Conservation (phyloP, 2,113 vertebrate species). For the Marmota monax region DNA sequence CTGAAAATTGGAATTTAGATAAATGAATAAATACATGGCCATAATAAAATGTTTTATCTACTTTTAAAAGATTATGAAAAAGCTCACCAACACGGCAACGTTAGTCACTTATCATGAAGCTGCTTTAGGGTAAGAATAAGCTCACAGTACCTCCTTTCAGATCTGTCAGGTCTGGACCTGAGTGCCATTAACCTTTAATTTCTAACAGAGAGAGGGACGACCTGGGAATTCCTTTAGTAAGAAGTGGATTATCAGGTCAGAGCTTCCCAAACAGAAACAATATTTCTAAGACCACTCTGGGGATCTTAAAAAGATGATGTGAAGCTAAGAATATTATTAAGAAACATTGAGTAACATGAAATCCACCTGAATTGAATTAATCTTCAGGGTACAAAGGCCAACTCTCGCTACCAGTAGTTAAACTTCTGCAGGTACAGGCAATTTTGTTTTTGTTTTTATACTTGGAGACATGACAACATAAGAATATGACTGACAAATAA, state of each 20-base stretch:
- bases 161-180: background rate
- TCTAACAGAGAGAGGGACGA: background rate
- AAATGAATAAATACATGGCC: background rate
- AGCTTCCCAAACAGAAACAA: background rate
- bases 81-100: background rate
- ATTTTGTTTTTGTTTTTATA: background rate
- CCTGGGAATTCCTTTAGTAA: background rate
- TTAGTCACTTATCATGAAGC: background rate
- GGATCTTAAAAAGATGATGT: background rate
- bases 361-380: background rate
- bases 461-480: background rate
- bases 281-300: background rate
- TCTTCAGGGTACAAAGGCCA: background rate
- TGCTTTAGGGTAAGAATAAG: background rate
- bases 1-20: background rate
- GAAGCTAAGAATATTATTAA: background rate
- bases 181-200: background rate
- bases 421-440: background rate
- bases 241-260: background rate
- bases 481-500: background rate
- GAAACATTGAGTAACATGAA: background rate
- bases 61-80: background rate
- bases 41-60: background rate
- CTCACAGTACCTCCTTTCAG: background rate
- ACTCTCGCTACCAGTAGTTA: background rate